These are phyloP conservation scores for Paratilapia polleni DNA, from an alignment of 2,113 vertebrate species.

Conservation along the genomic window DNA sequence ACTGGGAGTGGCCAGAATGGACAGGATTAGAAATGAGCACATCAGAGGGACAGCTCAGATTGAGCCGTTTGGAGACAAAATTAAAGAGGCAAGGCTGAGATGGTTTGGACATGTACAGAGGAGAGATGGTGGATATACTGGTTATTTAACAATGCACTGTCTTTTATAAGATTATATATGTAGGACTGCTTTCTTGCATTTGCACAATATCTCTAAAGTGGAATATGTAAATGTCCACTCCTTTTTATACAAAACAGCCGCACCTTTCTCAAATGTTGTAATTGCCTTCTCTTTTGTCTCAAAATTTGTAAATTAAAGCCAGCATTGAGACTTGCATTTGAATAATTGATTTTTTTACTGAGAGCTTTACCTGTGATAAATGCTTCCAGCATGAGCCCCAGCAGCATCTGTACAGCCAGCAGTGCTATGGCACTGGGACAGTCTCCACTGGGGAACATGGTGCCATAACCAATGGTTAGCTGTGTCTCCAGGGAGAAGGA, in stretches of 20 bases:
- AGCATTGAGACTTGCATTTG: background rate
- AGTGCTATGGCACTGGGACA: conserved; percentile 93
- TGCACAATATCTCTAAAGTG: too few species aligned
- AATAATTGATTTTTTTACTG: background rate
- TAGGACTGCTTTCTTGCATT: too few species aligned
- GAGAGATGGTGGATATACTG: too few species aligned
- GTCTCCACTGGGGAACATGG: conserved; percentile 96
- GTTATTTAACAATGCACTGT: too few species aligned
- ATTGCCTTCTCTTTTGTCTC: background rate
- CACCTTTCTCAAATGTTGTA: background rate
- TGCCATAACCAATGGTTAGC: conserved; percentile 96
- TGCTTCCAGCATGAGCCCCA: conserved; percentile 96
- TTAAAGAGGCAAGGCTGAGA: too few species aligned
- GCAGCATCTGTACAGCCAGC: conserved; percentile 95
- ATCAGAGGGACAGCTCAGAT: too few species aligned
- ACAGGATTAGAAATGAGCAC: too few species aligned
- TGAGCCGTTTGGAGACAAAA: too few species aligned
- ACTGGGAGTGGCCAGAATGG: too few species aligned
- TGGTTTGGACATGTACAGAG: too few species aligned
- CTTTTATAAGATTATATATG: too few species aligned
- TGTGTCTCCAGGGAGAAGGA: conserved; percentile 97
- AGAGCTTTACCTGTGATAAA: conserved; percentile 92
- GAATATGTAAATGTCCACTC: too few species aligned
- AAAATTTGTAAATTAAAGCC: background rate
- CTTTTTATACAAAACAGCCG: background rate